Percentiles rank a stretch among this genome's conserved stretches.
Conservation (phyloP, 2,113 vertebrate species). For the Apaloderma vittatum region DNA sequence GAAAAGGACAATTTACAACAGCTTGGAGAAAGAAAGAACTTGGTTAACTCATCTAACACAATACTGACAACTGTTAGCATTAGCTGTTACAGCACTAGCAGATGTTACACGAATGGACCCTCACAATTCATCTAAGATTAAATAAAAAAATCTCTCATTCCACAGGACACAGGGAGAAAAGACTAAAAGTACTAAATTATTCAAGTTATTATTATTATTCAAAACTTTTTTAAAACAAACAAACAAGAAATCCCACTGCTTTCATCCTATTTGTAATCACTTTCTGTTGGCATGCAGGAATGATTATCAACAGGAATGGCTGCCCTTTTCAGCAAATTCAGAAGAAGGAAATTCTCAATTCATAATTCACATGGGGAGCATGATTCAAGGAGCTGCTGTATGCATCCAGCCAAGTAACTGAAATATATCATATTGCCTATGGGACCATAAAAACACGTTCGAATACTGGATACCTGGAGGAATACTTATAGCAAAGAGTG, state of each 20-base stretch:
- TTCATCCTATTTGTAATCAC: background rate
- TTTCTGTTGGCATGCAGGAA: background rate
- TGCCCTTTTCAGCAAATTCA: slow-evolving; percentile 3
- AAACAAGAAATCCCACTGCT: background rate
- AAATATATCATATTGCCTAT: background rate
- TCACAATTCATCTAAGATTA: background rate
- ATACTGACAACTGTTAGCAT: background rate
- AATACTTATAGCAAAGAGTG: background rate
- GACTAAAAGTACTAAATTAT: background rate
- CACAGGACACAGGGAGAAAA: background rate
- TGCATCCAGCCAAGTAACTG: background rate
- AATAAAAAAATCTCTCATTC: background rate
- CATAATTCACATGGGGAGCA: background rate
- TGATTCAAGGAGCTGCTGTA: background rate
- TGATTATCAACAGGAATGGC: background rate
- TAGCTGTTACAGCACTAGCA: background rate
- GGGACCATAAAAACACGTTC: background rate
- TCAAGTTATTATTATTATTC: background rate
- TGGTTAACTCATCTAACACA: background rate
- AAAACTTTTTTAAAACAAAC: background rate
- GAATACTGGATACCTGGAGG: background rate
- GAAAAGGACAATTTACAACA: background rate
- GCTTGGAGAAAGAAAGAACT: background rate
- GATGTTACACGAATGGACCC: background rate
- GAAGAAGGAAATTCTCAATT: background rate